Evolutionary conservation across 1,140 invertebrate genomes (phyloP).

Genomic region (Pseudomyrmex dendroicus): DNA sequence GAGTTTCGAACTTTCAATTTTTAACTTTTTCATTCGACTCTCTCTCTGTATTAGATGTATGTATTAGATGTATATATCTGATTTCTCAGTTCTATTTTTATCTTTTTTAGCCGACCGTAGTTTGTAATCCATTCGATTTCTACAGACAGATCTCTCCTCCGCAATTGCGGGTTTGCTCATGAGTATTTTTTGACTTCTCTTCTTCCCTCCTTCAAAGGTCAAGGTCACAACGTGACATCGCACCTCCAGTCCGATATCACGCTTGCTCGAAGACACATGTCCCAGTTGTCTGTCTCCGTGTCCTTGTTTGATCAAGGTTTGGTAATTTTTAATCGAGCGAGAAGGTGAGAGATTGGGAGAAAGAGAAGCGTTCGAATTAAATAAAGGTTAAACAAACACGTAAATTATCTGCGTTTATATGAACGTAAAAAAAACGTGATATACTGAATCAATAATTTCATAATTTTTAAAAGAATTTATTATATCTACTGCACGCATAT

Average conservation of each 20-base stretch:
- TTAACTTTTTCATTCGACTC: too few species aligned
- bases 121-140: background rate
- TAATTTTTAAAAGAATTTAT: too few species aligned
- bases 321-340: background rate
- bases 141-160: conserved; percentile 9
- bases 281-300: conserved; percentile 31
- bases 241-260: conserved; percentile 18
- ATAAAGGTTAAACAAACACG: background rate
- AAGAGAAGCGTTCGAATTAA: background rate
- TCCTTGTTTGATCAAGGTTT: conserved; percentile 21
- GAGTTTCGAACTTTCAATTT: too few species aligned
- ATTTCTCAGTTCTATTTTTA: too few species aligned
- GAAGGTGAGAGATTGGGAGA: background rate
- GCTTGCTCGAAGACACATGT: conserved; percentile 26
- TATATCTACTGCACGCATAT: too few species aligned
- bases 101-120: too few species aligned
- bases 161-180: conserved; percentile 5
- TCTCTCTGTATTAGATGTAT: too few species aligned
- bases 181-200: conserved; percentile 37
- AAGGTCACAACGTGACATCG: conserved; percentile 57
- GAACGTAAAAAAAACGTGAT: background rate
- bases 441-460: too few species aligned
- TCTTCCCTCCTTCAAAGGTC: conserved; percentile 39
- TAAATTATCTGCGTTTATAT: background rate
- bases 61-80: too few species aligned